Evolutionary conservation across 2,888 invertebrate genomes (phyloP).

Genomic region (Melanophora roralis): DNA sequence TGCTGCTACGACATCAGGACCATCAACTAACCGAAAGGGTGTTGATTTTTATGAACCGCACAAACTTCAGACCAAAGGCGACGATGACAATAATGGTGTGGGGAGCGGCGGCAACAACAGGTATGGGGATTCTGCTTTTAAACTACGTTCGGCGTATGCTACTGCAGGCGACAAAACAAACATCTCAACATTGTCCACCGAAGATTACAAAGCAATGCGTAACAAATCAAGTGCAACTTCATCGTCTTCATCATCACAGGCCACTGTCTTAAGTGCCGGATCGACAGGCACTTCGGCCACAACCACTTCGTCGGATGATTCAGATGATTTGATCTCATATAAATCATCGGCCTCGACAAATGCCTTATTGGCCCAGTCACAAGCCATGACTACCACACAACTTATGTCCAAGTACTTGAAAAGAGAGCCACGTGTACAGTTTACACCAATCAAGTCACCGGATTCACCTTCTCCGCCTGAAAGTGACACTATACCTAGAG

Average conservation of each 20-base stretch:
- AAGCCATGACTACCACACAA: constrained; percentile 76
- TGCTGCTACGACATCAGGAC: constrained; percentile 52
- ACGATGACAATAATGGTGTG: constrained; percentile 65
- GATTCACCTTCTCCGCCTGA: constrained; percentile 75
- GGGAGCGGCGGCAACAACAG: constrained; percentile 67
- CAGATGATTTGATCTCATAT: constrained; percentile 75
- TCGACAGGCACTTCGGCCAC: constrained; percentile 75
- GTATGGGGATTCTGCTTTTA: constrained; percentile 52
- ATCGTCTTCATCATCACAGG: constrained; percentile 75
- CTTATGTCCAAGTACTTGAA: constrained; percentile 76
- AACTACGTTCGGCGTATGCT: constrained; percentile 48
- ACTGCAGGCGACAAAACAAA: constrained; percentile 62
- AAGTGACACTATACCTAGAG: constrained; percentile 70
- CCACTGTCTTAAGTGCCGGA: constrained; percentile 74
- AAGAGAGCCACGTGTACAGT: constrained; percentile 75
- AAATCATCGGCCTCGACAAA: constrained; percentile 75
- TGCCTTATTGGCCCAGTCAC: constrained; percentile 75
- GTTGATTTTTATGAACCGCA: constrained; percentile 74
- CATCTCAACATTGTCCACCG: constrained; percentile 66
- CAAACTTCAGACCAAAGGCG: constrained; percentile 70
- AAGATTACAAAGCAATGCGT: constrained; percentile 73
- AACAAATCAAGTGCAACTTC: constrained; percentile 75
- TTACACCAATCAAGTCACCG: constrained; percentile 74
- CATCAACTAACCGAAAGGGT: constrained; percentile 68
- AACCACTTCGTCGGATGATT: constrained; percentile 74